Percentiles rank a stretch among this genome's conserved stretches.
Conservation (phyloP, 2,797 vertebrate genomes). For the Tarsius wallacei region DNA sequence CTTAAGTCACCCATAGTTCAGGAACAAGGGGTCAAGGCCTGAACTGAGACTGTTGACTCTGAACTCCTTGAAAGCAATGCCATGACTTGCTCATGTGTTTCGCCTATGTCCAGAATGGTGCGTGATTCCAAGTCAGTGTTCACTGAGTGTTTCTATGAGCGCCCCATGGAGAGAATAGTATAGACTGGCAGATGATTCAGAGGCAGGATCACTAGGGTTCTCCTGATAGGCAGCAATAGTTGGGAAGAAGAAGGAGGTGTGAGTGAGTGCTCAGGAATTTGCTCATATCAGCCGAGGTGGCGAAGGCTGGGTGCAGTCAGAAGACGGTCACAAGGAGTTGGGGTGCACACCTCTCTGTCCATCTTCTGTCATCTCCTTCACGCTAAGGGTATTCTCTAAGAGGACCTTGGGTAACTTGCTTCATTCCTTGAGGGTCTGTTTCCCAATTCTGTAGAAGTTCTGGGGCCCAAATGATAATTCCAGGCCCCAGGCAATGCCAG, state of each 20-base stretch:
- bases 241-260: neutral
- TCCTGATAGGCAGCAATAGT: neutral
- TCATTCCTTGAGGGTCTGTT: neutral
- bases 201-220: neutral
- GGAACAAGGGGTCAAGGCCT: neutral
- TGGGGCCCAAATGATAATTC: neutral
- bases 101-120: neutral
- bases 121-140: neutral
- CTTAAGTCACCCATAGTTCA: neutral
- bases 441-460: constrained; percentile 21
- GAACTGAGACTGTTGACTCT: neutral
- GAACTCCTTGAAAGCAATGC: neutral
- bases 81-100: neutral
- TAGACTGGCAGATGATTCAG: neutral
- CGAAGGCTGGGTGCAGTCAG: neutral
- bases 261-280: neutral
- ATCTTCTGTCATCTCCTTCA: neutral
- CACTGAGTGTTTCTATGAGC: neutral
- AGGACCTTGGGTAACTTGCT: neutral
- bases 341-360: neutral
- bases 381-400: neutral
- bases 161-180: neutral
- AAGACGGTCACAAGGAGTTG: neutral
- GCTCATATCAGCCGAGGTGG: neutral
- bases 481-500: neutral